Base-by-base conservation (phyloP, 2,888 invertebrate genomes). In the Leptopilina syphax region DNA sequence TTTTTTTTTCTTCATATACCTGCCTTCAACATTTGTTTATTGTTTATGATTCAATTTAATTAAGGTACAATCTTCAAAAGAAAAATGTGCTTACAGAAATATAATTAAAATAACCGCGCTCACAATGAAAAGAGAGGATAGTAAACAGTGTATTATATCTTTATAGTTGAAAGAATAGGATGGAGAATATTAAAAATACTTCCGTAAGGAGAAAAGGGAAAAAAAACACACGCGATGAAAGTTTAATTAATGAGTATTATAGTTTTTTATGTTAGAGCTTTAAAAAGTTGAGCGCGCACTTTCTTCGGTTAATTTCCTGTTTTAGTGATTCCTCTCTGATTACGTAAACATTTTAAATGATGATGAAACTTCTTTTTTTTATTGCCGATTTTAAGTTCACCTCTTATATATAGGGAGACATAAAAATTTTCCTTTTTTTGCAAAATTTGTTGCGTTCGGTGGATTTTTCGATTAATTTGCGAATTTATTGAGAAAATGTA, bases 1-100 rank as follows among this genome's bases (percentile, higher is more conserved):
- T 44, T 6, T 27, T 18, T 47, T 50, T 2, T 68, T 27, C 50
- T 34, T 34, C 34, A 34, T 4, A 12, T 47, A 47, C 41, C 47
- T 68, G 67, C 44, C 47, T 47, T 68, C 24, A 18, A 24, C 18
- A 24, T 50, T 68, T 50, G 47, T 68, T 68, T 68, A 47, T 68
- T 50, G 47, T 68, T 68, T 68, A 47, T 68, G 50, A 24, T 24
- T 24, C 63, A 63, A 24, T 63, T 63, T 63, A 63, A 63, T 63
- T 63, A 63, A 60, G 18, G 18, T 60, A 18, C 8, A 12, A 60
- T 63, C 18, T 63, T 63, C 63, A 63, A 24, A 24, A 50, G 50
- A 24, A 63, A 18, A 18, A 63, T 5, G n/a, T 60, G 63, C 24
- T 34, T 34, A 34, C 24, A 9, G 3, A 9, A 8, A 9, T 24